Base-by-base conservation (phyloP, 2,888 invertebrate genomes). In the Andrena fulva region DNA sequence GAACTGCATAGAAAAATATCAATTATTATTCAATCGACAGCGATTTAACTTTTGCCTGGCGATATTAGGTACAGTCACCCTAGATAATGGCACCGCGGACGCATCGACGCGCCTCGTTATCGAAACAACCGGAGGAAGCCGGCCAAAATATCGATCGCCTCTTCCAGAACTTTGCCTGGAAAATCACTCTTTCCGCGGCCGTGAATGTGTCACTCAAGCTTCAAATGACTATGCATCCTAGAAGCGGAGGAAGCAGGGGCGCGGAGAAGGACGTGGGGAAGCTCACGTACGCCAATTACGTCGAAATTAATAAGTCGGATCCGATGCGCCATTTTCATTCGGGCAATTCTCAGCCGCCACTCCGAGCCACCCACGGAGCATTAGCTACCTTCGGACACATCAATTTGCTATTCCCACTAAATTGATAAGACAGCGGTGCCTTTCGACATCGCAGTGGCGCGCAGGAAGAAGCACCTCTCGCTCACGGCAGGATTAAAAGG, bases 161-260 rank as follows among this genome's bases (percentile, higher is more conserved):
- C 16, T 31, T 56, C 20, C 16, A n/a, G 31, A 35, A 64, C 69
- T 79, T 20, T 33, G 10, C 0, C 29, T 12, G 5, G 16, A 24
- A 27, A 70, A 70, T 79, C 69, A 79, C 77, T 80, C 54, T 79
- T 80, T 80, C 60, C 66, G 24, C 66, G 56, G 62, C 48, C 72
- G 24, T 24, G 72, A 64, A 35, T 27, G 68, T 35, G 8, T 56
- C 67, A 29, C 24, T 54, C 12, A 27, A 50, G 50, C 12, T 10
- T 68, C 62, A n/a, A 63, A 68, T 63, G 67, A 20, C 35, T 50
- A 35, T 50, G n/a, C 60, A 62, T 3, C 56, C 12, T n/a, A 10
- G 60, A 60, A 59, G 35, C 42, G 54, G 54, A 54, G 48, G 31
- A 27, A 56, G 35, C n/a, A 60, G n/a, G 2, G 2, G 33, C n/a